Conservation (phyloP, 2,797 vertebrate genomes). For the Rhinophrynus dorsalis region DNA sequence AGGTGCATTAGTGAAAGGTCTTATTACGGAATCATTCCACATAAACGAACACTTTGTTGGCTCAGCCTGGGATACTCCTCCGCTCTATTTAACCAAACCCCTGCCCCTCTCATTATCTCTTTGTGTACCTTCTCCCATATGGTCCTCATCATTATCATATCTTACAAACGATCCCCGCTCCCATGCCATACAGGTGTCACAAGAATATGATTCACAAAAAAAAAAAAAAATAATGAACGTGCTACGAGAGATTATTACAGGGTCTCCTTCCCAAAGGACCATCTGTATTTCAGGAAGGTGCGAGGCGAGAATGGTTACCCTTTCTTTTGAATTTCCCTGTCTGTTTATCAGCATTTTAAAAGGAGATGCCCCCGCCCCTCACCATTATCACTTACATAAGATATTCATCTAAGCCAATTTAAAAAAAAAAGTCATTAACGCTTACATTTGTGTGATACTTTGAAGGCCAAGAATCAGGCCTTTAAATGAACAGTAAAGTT, state of each 20-base stretch:
- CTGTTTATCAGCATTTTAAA: neutral
- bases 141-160: slow-evolving; percentile 51
- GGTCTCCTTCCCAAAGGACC: slow-evolving; percentile 43
- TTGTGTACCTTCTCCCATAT: slow-evolving; percentile 53
- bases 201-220: slow-evolving; percentile 58
- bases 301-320: neutral
- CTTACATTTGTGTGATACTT: no score
- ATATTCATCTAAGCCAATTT: no score
- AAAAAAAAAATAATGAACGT: slow-evolving; percentile 44
- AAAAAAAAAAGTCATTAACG: no score
- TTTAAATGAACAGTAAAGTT: no score
- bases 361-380: neutral
- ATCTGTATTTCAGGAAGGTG: slow-evolving; percentile 43
- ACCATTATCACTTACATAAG: neutral
- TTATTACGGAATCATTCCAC: slow-evolving; percentile 42
- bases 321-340: neutral
- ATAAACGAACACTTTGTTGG: slow-evolving; percentile 32
- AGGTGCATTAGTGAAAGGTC: no score
- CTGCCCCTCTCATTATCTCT: slow-evolving; percentile 24
- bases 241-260: slow-evolving; percentile 58
- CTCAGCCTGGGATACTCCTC: slow-evolving; percentile 6
- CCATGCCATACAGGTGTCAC: slow-evolving; percentile 59
- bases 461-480: no score
- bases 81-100: neutral
- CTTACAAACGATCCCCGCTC: slow-evolving; percentile 46